Base-by-base conservation (phyloP, 2,888 invertebrate genomes). In the Parthenolecanium corni region DNA sequence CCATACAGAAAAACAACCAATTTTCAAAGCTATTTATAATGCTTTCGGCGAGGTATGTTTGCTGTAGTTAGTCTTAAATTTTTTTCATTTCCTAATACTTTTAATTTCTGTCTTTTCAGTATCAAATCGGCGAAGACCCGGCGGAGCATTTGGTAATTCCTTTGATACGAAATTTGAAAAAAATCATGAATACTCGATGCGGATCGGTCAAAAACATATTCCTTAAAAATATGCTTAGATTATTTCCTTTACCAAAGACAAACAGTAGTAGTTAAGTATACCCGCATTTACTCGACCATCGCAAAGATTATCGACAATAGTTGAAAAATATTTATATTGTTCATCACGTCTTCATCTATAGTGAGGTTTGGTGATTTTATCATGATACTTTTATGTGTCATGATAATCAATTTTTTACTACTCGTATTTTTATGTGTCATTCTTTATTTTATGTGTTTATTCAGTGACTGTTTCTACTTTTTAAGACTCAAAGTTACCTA, bases 1-100 rank as follows among this genome's bases (percentile, higher is more conserved):
- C 74, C 89, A 91, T 73, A 83, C 82, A 0, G 79, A 85, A 67
- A 91, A 88, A 72, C 90, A 93, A 70, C 89, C 90, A 0, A 82
- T 87, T 0, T 94, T 95, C 72, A 82, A 82, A 69, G 80, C 81
- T 12, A 76, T 87, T 49, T 89, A 83, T 71, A 74, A 76, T 66
- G 79, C 84, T 2, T 79, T 82, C 73, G 76, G 80, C 69, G 77
- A 81, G 73, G 78, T 79, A 71, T 64, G 68, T 25, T 52, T 53
- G n/a, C 46, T 47, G 16, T 44, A n/a, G 25, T 18, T 2, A n/a
- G 11, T 51, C 49, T 16, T 3, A 62, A 14, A 21, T 18, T 65
- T 31, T n/a, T 46, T 16, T 23, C 46, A 42, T 54, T 53, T n/a
- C 53, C 51, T 53, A 42, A 49, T 25, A 42, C 46, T 64, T 23